These are phyloP conservation scores for Scaptomyza cyrtandrae DNA, from an alignment of 2,888 invertebrate genomes.

Conservation along the genomic window DNA sequence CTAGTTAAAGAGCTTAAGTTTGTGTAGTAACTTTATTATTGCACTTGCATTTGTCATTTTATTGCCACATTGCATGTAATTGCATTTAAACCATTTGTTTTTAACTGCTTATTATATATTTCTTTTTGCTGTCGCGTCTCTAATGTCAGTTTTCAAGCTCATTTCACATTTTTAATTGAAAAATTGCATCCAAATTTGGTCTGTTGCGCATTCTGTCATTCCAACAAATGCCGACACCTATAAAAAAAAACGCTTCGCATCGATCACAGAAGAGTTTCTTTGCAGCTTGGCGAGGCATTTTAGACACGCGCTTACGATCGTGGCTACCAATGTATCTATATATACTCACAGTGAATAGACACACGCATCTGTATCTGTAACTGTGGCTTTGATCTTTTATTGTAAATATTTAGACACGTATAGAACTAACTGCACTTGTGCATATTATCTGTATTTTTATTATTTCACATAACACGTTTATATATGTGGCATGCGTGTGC, in stretches of 20 bases:
- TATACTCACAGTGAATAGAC: slow-evolving; percentile 32
- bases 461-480: slow-evolving; percentile 29
- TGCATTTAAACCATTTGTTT: slow-evolving; percentile 38
- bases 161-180: slow-evolving; percentile 59
- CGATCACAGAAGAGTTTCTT: slow-evolving; percentile 7
- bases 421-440: slow-evolving; percentile 17
- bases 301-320: slow-evolving; percentile 68
- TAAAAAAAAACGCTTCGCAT: slow-evolving; percentile 27
- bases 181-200: slow-evolving; percentile 65
- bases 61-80: slow-evolving; percentile 24
- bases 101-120: slow-evolving; percentile 17
- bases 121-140: slow-evolving; percentile 24
- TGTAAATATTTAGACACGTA: slow-evolving; percentile 3
- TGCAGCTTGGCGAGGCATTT: slow-evolving; percentile 25
- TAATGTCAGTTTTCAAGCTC: slow-evolving; percentile 42
- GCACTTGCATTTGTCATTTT: slow-evolving; percentile 12
- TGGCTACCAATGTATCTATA: slow-evolving; percentile 8
- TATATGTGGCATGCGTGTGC: slow-evolving; percentile 32
- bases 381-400: slow-evolving; percentile 5
- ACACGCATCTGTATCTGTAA: slow-evolving; percentile 43
- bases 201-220: slow-evolving; percentile 28
- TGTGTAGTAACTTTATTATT: too few species aligned
- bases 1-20: neutral
- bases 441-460: slow-evolving; percentile 5
- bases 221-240: slow-evolving; percentile 44